Evolutionary conservation across 2,113 vertebrate genomes (phyloP), one percentile per base, ranked within the genome.

Genomic region (Acanthisitta chloris): DNA sequence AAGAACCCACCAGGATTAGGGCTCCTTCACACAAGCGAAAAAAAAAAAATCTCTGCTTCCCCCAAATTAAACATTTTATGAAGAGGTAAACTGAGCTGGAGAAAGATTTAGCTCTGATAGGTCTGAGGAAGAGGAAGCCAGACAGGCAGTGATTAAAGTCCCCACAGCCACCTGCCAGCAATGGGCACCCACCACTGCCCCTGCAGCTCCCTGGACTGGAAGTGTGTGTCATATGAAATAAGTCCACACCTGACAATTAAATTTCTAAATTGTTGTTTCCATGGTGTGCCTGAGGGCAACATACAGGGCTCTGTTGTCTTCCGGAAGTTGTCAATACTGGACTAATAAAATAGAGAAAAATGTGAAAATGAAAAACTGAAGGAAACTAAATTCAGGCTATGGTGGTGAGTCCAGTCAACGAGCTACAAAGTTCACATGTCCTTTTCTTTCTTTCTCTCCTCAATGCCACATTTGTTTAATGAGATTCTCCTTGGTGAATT

Each of bases 391-490:
- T 94, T 81, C 49, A 49, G 38, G 42, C 70, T 49, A 52, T 52
- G 58, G 67, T 45, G 73, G 34, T 61, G 38, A 83, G 69, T 38
- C 4, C 2, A 83, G 52, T 58, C 67, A 86, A 65, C 7, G 18
- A 88, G 67, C 31, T 55, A 74, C 10, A 79, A 10, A 67, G 18
- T 14, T 48, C 93, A 71, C n/a, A 71, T 16, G 43, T 83, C 57
- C 61, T 74, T 34, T 59, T 43, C 34, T 73, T 64, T 51, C 58
- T 48, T 61, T 54, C 55, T 55, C n/a, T 58, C 25, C 43, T 85
- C 84, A 71, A n/a, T 64, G 48, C 36, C 61, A 87, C 48, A 67
- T 78, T 91, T 90, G 77, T 85, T 94, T 52, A 87, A 94, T 5
- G 1, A 93, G 92, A 78, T 36, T 85, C 43, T 81, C 36, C 46